These are phyloP conservation scores for Lucilia cuprina DNA, from an alignment of 1,140 invertebrate species.

Conservation along the genomic window DNA sequence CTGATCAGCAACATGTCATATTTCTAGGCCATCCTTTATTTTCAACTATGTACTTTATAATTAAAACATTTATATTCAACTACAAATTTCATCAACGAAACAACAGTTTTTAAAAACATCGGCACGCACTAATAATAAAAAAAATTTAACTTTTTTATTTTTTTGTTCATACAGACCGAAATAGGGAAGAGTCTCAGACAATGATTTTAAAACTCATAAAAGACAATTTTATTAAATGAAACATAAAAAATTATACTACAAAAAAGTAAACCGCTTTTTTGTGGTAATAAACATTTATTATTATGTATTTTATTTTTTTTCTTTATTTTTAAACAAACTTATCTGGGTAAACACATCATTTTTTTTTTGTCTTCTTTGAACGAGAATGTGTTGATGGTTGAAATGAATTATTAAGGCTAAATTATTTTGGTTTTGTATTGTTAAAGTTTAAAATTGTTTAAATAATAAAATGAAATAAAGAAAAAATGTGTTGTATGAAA, in stretches of 20 bases:
- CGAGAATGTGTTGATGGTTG: not conserved
- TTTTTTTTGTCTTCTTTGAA: too few species aligned
- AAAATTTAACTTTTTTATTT: too few species aligned
- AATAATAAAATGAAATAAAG: not conserved
- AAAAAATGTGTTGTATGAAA: not conserved
- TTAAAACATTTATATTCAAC: too few species aligned
- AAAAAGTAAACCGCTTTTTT: not conserved
- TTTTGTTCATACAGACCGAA: too few species aligned
- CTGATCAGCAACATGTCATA: too few species aligned
- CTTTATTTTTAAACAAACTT: not conserved
- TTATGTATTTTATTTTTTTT: not conserved
- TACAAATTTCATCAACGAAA: too few species aligned
- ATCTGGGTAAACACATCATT: not conserved
- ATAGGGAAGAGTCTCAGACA: too few species aligned
- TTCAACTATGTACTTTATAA: too few species aligned
- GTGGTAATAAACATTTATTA: not conserved
- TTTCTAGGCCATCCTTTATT: too few species aligned
- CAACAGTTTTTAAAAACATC: too few species aligned
- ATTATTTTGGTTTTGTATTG: not conserved
- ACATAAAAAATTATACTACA: not conserved
- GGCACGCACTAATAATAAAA: too few species aligned
- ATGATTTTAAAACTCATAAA: not conserved
- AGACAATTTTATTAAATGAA: not conserved
- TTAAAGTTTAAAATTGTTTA: not conserved
- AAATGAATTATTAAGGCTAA: slow-evolving; percentile 23